Evolutionary conservation across 2,888 invertebrate genomes (phyloP).

Genomic region (Ormia ochracea): DNA sequence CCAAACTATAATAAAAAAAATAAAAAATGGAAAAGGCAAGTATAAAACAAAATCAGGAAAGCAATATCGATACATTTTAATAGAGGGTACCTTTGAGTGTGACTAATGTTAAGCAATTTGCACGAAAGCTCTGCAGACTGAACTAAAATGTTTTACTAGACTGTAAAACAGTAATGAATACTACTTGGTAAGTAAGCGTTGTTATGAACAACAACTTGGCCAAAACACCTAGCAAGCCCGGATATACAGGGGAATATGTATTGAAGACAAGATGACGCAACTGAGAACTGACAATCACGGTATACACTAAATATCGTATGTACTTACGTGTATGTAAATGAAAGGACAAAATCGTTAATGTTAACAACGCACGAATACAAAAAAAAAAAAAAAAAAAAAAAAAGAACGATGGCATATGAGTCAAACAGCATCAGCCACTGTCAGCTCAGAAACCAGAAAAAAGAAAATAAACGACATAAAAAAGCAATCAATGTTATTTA

Average conservation of each 20-base stretch:
- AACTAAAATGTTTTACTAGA: slow-evolving; percentile 51
- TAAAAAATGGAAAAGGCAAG: neutral
- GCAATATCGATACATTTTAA: slow-evolving; percentile 55
- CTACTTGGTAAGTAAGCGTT: slow-evolving; percentile 16
- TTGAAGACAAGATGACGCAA: slow-evolving; percentile 9
- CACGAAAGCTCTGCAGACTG: slow-evolving; percentile 60
- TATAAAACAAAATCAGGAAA: slow-evolving; percentile 15
- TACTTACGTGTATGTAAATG: slow-evolving; percentile 37
- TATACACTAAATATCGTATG: slow-evolving; percentile 2
- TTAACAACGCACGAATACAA: slow-evolving; percentile 61
- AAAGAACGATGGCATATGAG: slow-evolving; percentile 15
- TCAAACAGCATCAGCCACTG: slow-evolving; percentile 8
- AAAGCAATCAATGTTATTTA: slow-evolving; percentile 59
- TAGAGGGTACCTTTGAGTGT: slow-evolving; percentile 59
- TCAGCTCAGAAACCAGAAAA: neutral
- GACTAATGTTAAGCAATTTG: slow-evolving; percentile 66
- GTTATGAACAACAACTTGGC: slow-evolving; percentile 5
- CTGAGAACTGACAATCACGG: slow-evolving; percentile 45
- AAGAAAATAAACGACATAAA: slow-evolving; percentile 35
- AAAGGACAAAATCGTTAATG: slow-evolving; percentile 65
- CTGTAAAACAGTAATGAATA: slow-evolving; percentile 14
- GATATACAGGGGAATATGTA: neutral
- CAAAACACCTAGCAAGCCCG: neutral
- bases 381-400: too few relatives aligned
- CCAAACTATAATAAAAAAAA: neutral